Base-by-base conservation (phyloP, 2,113 vertebrate genomes). In the Tinamus guttatus region DNA sequence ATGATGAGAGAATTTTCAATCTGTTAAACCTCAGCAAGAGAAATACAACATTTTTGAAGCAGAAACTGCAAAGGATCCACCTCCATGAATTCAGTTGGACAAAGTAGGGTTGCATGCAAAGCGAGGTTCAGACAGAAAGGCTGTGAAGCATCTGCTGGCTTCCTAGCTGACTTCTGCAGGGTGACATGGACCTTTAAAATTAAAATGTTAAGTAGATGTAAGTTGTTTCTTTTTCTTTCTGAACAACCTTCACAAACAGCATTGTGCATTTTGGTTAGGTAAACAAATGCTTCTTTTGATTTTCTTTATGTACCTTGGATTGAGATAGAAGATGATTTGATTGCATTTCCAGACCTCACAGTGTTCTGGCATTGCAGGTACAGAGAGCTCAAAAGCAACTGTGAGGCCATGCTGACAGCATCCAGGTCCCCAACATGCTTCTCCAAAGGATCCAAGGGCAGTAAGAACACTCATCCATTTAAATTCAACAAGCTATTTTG, bases 271-370 rank as follows among this genome's bases (percentile, higher is more conserved):
- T 94, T 19, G 62, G 52, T 70, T 74, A 85, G 49, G 60, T 85
- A 90, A 92, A 90, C 54, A 83, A 92, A 77, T 36, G 59, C 76
- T 74, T 60, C 27, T 78, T 91, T 68, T 91, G 38, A 92, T 92
- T 90, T n/a, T 41, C 85, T 65, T 70, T 78, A 41, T n/a, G 43
- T 36, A 70, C 30, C 5, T 40, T 41, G 15, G 6, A 51, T 76
- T 54, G 45, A 90, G 63, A 83, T 51, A 83, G 91, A 76, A 65
- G 14, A 12, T 80, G 36, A 51, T 90, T 92, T 86, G 80, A 91
- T 24, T 34, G 68, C 14, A 13, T 49, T 77, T 10, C 41, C 25
- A 81, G 80, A 92, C 83, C 32, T 56, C 24, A 47, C 60, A 85
- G 24, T 40, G 77, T 80, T 94, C 79, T 60, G 49, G 59, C 20